Percentiles rank a stretch among this genome's conserved stretches.
Evolutionary conservation across 2,797 vertebrate genomes (phyloP).

Genomic region (Erithacus rubecula): DNA sequence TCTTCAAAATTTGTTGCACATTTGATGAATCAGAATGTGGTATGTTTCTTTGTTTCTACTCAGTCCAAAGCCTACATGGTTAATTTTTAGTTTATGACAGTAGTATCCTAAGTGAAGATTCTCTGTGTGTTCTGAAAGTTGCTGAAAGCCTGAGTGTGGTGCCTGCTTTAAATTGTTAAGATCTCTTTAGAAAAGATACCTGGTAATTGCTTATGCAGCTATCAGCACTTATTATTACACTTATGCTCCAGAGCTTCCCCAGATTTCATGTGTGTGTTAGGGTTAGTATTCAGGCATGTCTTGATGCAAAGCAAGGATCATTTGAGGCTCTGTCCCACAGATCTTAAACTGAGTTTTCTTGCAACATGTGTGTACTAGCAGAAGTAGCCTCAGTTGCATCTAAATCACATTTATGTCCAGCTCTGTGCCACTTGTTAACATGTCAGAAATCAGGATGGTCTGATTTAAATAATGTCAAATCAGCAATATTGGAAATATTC

Average conservation of each 20-base stretch:
- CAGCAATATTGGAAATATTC: not conserved
- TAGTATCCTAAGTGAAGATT: not conserved
- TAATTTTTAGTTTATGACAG: not conserved
- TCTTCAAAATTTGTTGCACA: constrained; percentile 98
- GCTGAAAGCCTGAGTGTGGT: not conserved
- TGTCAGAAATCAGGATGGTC: not conserved
- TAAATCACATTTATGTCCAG: not conserved
- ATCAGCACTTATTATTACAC: rapidly evolving
- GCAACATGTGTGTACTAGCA: not conserved
- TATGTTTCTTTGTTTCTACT: constrained; percentile 72
- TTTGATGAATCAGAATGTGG: constrained; percentile 99
- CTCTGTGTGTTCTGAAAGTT: not conserved
- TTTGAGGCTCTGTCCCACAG: not conserved
- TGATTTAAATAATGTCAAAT: not conserved
- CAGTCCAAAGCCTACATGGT: not conserved
- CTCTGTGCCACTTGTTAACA: not conserved
- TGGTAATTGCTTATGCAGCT: not conserved
- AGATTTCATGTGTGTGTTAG: not conserved
- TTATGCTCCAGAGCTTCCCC: not conserved
- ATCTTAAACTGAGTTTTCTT: not conserved
- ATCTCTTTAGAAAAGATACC: not conserved
- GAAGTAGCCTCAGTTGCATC: not conserved
- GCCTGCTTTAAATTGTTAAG: not conserved
- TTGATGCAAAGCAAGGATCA: not conserved
- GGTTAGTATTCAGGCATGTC: not conserved